Conservation (phyloP, 2,888 invertebrate genomes). For the Lottia scabra region DNA sequence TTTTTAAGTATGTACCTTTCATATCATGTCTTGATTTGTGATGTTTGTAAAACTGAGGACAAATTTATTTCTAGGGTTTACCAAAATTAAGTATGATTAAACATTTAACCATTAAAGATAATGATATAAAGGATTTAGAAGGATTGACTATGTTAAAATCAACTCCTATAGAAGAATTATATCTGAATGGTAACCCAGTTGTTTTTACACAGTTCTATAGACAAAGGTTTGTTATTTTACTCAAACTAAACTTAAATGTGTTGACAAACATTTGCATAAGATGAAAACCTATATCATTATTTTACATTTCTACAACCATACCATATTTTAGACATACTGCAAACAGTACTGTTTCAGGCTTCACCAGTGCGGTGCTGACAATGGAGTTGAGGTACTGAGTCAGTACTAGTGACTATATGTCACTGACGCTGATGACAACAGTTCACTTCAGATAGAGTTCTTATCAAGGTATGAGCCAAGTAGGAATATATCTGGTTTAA, state of each 20-base stretch:
- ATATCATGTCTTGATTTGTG: no score
- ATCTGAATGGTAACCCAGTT: conserved; percentile 57
- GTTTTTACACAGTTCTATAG: conserved; percentile 56
- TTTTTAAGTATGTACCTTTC: no score
- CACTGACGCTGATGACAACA: no score
- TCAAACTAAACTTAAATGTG: not conserved
- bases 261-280: not conserved
- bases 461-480: no score
- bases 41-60: not conserved
- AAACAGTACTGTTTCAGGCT: no score
- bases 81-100: conserved; percentile 46
- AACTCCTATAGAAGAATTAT: conserved; percentile 47
- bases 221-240: conserved; percentile 43
- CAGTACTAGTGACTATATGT: no score
- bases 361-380: no score
- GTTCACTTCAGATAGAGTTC: no score
- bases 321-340: no score
- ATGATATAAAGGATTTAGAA: conserved; percentile 43
- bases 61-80: conserved; percentile 42
- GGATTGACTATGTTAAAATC: conserved; percentile 42
- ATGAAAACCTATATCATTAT: not conserved
- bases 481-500: no score
- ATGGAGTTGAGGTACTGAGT: no score
- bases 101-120: conserved; percentile 43
- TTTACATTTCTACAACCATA: no score